These are phyloP conservation scores for Heterodera filipjevi DNA, from an alignment of 2,888 invertebrate species.

Conservation along the genomic window DNA sequence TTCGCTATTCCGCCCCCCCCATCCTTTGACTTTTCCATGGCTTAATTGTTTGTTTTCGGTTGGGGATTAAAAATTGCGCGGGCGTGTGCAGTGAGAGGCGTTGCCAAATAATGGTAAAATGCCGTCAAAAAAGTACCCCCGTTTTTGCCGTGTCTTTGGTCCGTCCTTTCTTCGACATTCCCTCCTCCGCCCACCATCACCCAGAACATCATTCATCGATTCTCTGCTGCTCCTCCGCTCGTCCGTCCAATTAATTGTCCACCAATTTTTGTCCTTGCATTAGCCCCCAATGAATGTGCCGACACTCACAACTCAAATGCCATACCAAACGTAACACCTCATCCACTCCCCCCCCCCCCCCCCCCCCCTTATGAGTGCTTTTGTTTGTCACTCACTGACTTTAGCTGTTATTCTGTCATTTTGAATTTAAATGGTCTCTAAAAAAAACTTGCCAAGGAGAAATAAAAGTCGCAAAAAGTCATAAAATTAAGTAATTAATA, in stretches of 20 bases:
- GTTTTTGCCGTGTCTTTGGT: no score
- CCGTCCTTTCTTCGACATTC: neutral
- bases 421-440: no score
- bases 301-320: neutral
- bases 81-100: neutral
- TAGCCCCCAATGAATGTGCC: neutral
- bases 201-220: slow-evolving; percentile 2
- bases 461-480: no score
- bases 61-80: slow-evolving; percentile 3
- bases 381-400: neutral
- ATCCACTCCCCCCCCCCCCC: neutral
- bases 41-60: neutral
- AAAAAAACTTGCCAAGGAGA: no score
- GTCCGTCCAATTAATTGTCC: slow-evolving; percentile 6
- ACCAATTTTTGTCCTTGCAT: slow-evolving; percentile 3
- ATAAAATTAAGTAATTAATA: no score
- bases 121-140: neutral
- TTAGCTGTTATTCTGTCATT: no score
- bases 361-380: neutral
- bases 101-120: neutral
- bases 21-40: neutral
- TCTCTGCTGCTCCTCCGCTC: neutral
- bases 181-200: neutral
- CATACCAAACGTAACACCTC: neutral
- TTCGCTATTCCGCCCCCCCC: neutral